These are phyloP conservation scores for Apostichopus californicus DNA, from an alignment of 35 echinoderm and acorn worm species.

Conservation along the genomic window DNA sequence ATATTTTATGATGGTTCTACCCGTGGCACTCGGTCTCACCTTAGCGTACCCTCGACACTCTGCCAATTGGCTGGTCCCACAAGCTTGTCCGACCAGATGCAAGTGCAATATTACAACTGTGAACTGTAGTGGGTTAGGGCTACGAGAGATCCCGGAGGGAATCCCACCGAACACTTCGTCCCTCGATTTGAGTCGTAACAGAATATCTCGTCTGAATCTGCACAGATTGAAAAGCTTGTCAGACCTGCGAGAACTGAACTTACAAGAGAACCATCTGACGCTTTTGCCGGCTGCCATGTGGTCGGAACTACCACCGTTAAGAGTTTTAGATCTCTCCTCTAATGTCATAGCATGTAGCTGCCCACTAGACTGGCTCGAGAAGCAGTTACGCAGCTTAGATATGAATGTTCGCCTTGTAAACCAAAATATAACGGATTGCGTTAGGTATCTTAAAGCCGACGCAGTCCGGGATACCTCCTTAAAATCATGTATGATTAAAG, in stretches of 20 bases:
- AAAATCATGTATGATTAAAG: constrained; percentile 14
- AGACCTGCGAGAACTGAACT: constrained; percentile 60
- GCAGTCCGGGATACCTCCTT: not conserved
- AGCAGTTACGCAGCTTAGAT: not conserved
- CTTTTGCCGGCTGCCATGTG: not conserved
- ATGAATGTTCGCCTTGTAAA: not conserved
- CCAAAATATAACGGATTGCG: not conserved
- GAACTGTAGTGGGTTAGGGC: constrained; percentile 30
- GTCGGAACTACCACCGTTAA: constrained; percentile 20
- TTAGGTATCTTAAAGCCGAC: not conserved
- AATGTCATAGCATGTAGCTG: constrained; percentile 70
- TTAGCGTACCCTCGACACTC: not conserved
- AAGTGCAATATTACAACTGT: constrained; percentile 60
- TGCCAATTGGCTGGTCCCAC: no score
- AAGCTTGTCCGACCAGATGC: constrained; percentile 54
- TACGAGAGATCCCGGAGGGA: constrained; percentile 51
- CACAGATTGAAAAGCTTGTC: not conserved
- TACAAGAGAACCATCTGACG: constrained; percentile 55
- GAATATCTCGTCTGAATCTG: constrained; percentile 20
- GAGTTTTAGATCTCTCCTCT: constrained; percentile 58
- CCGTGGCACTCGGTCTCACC: constrained; percentile 3
- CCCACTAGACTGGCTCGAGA: constrained; percentile 24
- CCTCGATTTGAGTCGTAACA: constrained; percentile 60
- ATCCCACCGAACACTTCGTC: constrained; percentile 41
- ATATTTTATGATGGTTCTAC: constrained; percentile 36